Base-by-base conservation (phyloP, 2,113 vertebrate species). In the Cichladusa arquata region DNA sequence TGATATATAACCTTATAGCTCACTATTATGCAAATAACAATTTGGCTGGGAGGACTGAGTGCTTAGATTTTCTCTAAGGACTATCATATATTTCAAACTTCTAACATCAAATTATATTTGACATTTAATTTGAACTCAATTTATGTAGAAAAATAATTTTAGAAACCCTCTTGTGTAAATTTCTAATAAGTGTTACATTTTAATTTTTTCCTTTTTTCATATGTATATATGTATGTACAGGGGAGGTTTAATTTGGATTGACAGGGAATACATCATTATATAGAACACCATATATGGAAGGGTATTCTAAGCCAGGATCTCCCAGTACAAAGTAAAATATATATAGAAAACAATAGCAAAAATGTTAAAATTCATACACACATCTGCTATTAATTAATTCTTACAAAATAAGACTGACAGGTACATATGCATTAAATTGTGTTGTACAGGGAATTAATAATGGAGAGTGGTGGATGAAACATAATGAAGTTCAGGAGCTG, bases 11-110 rank as follows among this genome's bases (percentile, higher is more conserved):
- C 88, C 78, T 97, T 96, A 94, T 29, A 97, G 73, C 90, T 97
- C 81, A 95, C 95, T 95, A 96, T 97, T 97, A 97, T 97, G 95
- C 96, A 98, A 98, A 98, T 96, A 96, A 28, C 81, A 92, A 95
- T 97, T 98, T 98, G 93, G 87, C 95, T 97, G 93, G 80, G 69
- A 97, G 92, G 94, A 71, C 80, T 44, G 58, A 96, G 58, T 88
- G 82, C 89, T 95, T 91, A 95, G 89, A 95, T 91, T 97, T 97
- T 82, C 97, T 97, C 97, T 73, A 76, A 97, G 96, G 95, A 96
- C 73, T 95, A 97, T 94, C 64, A 95, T 36, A 90, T 95, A 97
- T 96, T 97, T 97, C 92, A 97, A 95, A 88, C 58, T 97, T 96
- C 91, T 81, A 96, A 90, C 45, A 88, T 29, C 81, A 97, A 97